These are phyloP conservation scores for Epistrophe grossulariae DNA, from an alignment of 2,888 invertebrate genomes.

Conservation along the genomic window DNA sequence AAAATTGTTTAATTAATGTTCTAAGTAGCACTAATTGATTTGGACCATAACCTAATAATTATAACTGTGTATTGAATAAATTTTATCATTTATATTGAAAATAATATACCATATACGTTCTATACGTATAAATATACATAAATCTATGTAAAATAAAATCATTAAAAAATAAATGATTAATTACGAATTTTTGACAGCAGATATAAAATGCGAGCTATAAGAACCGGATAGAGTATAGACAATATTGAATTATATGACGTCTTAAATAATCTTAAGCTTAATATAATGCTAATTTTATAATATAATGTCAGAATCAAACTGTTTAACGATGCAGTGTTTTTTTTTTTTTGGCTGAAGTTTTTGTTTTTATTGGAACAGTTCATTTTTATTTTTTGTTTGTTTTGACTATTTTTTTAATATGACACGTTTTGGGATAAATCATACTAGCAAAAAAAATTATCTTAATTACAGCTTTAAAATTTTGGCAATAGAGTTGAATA, in stretches of 20 bases:
- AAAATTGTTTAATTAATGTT: slow-evolving; percentile 27
- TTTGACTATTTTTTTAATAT: background rate
- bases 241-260: slow-evolving; percentile 3
- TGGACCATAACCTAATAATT: slow-evolving; percentile 6
- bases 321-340: slow-evolving; percentile 5
- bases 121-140: background rate
- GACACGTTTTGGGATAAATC: background rate
- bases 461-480: too few species aligned
- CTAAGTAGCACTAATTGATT: slow-evolving; percentile 47
- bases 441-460: too few species aligned
- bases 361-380: background rate
- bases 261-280: slow-evolving; percentile 8
- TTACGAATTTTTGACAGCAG: slow-evolving; percentile 41
- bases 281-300: slow-evolving; percentile 16
- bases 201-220: slow-evolving; percentile 6
- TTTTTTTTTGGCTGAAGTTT: background rate
- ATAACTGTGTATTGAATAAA: slow-evolving; percentile 19
- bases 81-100: background rate
- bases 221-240: slow-evolving; percentile 15
- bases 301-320: background rate
- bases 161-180: slow-evolving; percentile 54
- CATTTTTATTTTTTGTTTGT: background rate
- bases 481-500: too few species aligned
- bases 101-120: background rate
- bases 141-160: slow-evolving; percentile 13